Evolutionary conservation across 2,888 invertebrate genomes (phyloP), one percentile per base, ranked within the genome.

Genomic region (Agrochola lota): DNA sequence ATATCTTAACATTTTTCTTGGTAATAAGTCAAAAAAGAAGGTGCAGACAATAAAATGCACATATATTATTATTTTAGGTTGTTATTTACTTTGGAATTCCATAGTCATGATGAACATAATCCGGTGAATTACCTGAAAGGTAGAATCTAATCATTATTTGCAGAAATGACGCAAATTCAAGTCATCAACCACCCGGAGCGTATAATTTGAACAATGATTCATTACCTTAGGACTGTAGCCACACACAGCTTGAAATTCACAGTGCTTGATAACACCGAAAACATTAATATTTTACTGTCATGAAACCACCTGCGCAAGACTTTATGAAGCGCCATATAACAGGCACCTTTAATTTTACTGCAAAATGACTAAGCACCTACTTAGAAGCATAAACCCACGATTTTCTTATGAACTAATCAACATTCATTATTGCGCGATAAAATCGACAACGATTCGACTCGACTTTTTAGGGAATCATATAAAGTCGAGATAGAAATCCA

Each of bases 121-220:
- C 67, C 46, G 57, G 46, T 43, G 26, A 71, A 78, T 80, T 83
- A 87, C 73, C 63, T 43, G 74, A 77, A 52, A 57, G 68, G 71
- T 64, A 84, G 69, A 80, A 85, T 78, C 71, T 78, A 81, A 87
- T 87, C 74, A 77, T 43, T 82, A 80, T 82, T 79, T 74, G 75
- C 75, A 81, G 77, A 86, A 80, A 80, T 83, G 76, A 87, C 78
- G 77, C 62, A 82, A 79, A 84, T 71, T 60, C 62, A 72, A 86
- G 60, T 88, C 83, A 85, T 83, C 76, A 75, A 69, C 75, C 71
- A 66, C 71, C 70, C 74, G 35, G 35, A 80, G 77, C 77, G 74
- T 84, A 82, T 83, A 88, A 88, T 87, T 83, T 86, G 60, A 74
- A 87, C 84, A 81, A 85, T 87, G 78, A 81, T 74, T 87, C 79